Percentiles rank a stretch among this genome's conserved stretches.
phyloP scores from a whole-genome alignment of 2,113 vertebrate genomes.

The Nesoenas mayeri region DNA sequence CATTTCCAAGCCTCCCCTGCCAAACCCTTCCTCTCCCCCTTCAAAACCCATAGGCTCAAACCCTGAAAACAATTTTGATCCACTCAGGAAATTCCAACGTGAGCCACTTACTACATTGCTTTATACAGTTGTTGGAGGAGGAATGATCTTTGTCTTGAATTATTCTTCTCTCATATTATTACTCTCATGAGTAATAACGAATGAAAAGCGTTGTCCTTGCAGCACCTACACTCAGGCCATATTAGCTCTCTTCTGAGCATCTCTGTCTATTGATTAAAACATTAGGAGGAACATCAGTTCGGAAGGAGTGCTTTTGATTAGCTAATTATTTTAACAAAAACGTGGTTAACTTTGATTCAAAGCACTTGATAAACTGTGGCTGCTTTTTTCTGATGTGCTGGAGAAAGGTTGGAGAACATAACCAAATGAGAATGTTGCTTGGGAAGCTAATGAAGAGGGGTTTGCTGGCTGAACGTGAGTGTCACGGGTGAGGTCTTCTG shows the following conservation, averaged over 20 bases:
- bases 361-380: not conserved
- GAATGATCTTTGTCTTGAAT: not conserved
- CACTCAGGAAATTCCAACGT: not conserved
- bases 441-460: not conserved
- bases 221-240: not conserved
- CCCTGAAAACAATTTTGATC: not conserved
- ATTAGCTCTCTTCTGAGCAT: not conserved
- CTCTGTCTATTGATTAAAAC: not conserved
- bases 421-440: not conserved
- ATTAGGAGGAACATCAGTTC: not conserved
- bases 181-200: not conserved
- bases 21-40: not conserved
- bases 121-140: not conserved
- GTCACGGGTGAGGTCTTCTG: fast-evolving
- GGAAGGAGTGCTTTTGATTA: not conserved
- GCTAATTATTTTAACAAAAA: not conserved
- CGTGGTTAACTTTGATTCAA: not conserved
- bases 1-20: not conserved
- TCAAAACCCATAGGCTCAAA: not conserved
- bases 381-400: not conserved
- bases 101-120: fast-evolving
- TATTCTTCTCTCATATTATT: not conserved
- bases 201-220: not conserved
- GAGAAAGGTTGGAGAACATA: not conserved
- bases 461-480: not conserved